Base-by-base conservation (phyloP, 2,888 invertebrate genomes). In the Thera britannica region DNA sequence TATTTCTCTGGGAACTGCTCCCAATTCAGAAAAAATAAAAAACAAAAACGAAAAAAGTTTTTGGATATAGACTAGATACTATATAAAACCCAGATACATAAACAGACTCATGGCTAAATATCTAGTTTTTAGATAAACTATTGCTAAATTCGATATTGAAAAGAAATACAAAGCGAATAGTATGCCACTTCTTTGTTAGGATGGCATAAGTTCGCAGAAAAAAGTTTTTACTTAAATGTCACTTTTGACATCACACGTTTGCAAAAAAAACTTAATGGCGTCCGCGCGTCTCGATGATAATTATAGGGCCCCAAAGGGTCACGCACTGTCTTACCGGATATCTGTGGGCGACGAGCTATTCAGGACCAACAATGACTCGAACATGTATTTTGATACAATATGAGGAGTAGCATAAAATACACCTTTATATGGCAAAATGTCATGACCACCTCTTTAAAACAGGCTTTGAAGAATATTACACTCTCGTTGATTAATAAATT, bases 261-360 rank as follows among this genome's bases (percentile, higher is more conserved):
- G 38, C 6, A 12, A n/a, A 41, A 56, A 56, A 56, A 57, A 7
- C 8, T 51, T 5, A 8, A 9, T 46, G 44, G 44, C 44, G 44
- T 46, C 8, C 44, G 8, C n/a, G 41, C 5, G 35, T 55, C 11
- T 38, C 11, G 9, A 35, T 38, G n/a, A 55, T n/a, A n/a, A n/a
- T n/a, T n/a, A 55, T 51, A 54, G 36, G 5, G 41, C 6, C 58
- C 23, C 34, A n/a, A 41, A 61, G 41, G 54, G 23, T 54, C 57
- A 48, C 34, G 51, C 44, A 9, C 8, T 8, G 2, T 52, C 52
- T 52, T 48, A 49, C 46, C 56, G 56, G 60, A 49, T 65, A 12
- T 49, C 44, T 56, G 60, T 65, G 41, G 51, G 56, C 46, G 60
- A 55, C 12, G 34, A 8, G 41, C 49, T 41, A 49, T 58, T 57